Evolutionary conservation across 2,888 invertebrate genomes (phyloP).

Genomic region (Xanthostigma xanthostigma): DNA sequence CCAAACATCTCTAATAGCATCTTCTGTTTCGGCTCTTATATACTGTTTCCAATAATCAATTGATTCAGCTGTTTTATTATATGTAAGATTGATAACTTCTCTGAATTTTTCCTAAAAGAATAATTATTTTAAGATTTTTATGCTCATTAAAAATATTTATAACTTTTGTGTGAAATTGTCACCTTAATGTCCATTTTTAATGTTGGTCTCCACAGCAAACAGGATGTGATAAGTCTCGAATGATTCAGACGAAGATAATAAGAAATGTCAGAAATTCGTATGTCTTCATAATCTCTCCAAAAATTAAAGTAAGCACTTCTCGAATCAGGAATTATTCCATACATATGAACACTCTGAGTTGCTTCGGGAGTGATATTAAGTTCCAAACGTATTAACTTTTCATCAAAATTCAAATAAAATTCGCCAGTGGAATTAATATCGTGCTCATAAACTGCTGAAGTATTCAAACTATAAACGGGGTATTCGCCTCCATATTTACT

Average conservation of each 20-base stretch:
- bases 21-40: slow-evolving; percentile 51
- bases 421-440: slow-evolving; percentile 42
- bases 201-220: slow-evolving; percentile 65
- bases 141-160: neutral
- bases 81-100: slow-evolving; percentile 28
- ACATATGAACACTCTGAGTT: slow-evolving; percentile 50
- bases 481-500: slow-evolving; percentile 31
- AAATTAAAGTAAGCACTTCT: slow-evolving; percentile 60
- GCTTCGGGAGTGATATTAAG: slow-evolving; percentile 56
- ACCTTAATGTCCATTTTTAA: slow-evolving; percentile 46
- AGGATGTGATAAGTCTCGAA: slow-evolving; percentile 64
- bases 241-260: slow-evolving; percentile 72
- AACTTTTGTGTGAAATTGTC: slow-evolving; percentile 8
- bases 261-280: slow-evolving; percentile 58
- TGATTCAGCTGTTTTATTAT: slow-evolving; percentile 33
- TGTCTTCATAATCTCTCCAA: slow-evolving; percentile 72
- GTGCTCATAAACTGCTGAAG: slow-evolving; percentile 37
- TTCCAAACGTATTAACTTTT: slow-evolving; percentile 46
- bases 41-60: slow-evolving; percentile 51
- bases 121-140: neutral
- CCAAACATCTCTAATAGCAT: slow-evolving; percentile 57
- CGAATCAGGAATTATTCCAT: slow-evolving; percentile 62
- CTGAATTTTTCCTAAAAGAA: slow-evolving; percentile 29
- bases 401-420: slow-evolving; percentile 38
- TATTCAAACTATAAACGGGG: slow-evolving; percentile 40